Evolutionary conservation across 2,113 vertebrate genomes (phyloP).

Genomic region (Coptodon rendalli): DNA sequence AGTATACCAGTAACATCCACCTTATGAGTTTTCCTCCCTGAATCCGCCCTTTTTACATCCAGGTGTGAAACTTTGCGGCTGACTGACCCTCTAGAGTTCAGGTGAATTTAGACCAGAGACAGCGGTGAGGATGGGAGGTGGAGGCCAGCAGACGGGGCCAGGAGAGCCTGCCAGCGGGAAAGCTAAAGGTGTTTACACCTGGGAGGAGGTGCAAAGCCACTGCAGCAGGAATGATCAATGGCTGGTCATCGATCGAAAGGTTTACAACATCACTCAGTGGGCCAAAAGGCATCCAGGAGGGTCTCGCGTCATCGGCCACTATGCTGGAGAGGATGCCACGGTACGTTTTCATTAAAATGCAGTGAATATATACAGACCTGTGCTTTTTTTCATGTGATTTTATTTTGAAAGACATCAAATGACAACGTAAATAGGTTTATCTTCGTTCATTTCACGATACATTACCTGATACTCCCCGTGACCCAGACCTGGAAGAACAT

Average conservation of each 20-base stretch:
- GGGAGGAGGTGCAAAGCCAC: constrained; percentile 91
- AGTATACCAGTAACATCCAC: not conserved
- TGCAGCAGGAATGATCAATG: constrained; percentile 81
- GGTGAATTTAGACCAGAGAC: not conserved
- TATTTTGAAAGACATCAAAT: not conserved
- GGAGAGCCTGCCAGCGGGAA: not conserved
- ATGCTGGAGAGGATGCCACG: constrained; percentile 90
- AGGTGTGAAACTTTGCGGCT: constrained; percentile 8
- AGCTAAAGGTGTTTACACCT: constrained; percentile 67
- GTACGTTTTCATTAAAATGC: constrained; percentile 53
- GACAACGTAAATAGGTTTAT: not conserved
- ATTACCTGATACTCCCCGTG: not conserved
- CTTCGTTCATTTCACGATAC: not conserved
- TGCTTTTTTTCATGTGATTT: not conserved
- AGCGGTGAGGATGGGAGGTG: constrained; percentile 31
- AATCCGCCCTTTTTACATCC: not conserved
- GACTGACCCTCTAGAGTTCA: not conserved
- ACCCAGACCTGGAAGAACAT: not conserved
- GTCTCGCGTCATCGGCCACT: constrained; percentile 80
- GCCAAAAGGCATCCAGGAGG: constrained; percentile 85
- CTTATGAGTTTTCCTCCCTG: not conserved
- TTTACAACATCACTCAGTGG: constrained; percentile 89
- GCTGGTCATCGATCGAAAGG: constrained; percentile 90
- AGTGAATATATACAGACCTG: not conserved
- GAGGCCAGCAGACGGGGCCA: constrained; percentile 35